phyloP scores from a whole-genome alignment of 37 sponge, comb jelly and placozoan genomes.

The Ianthella basta region DNA sequence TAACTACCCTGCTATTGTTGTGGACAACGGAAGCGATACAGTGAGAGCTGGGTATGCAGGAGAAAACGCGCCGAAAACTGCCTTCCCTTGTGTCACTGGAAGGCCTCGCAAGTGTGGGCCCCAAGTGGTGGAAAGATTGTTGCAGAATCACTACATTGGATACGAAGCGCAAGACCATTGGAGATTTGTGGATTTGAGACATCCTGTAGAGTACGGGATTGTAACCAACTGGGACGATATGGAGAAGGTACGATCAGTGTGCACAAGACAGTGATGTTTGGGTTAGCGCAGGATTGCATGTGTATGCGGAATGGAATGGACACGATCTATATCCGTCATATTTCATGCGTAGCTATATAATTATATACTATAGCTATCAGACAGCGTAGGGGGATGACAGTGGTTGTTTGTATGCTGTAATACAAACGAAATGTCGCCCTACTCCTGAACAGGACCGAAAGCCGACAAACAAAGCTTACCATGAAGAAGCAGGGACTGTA shows the following conservation, averaged over 20 bases:
- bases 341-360: no score
- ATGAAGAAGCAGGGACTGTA: no score
- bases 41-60: slow-evolving; percentile 63
- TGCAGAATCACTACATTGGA: slow-evolving; percentile 73
- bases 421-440: no score
- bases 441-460: no score
- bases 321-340: no score
- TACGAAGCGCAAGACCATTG: slow-evolving; percentile 78
- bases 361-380: no score
- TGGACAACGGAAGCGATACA: slow-evolving; percentile 47
- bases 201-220: slow-evolving; percentile 82
- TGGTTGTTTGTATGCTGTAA: no score
- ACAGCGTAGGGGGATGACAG: no score
- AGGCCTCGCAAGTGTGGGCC: slow-evolving; percentile 39
- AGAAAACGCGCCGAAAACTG: slow-evolving; percentile 59
- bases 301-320: no score
- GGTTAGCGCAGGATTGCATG: no score
- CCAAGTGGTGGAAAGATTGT: slow-evolving; percentile 59
- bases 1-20: slow-evolving; percentile 26
- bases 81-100: slow-evolving; percentile 53
- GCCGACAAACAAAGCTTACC: no score
- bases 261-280: no score
- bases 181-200: slow-evolving; percentile 67
- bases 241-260: slow-evolving; percentile 70
- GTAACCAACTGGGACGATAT: slow-evolving; percentile 86